Evolutionary conservation across 1,140 invertebrate genomes (phyloP).

Genomic region (Drosophila sulfurigaster): DNA sequence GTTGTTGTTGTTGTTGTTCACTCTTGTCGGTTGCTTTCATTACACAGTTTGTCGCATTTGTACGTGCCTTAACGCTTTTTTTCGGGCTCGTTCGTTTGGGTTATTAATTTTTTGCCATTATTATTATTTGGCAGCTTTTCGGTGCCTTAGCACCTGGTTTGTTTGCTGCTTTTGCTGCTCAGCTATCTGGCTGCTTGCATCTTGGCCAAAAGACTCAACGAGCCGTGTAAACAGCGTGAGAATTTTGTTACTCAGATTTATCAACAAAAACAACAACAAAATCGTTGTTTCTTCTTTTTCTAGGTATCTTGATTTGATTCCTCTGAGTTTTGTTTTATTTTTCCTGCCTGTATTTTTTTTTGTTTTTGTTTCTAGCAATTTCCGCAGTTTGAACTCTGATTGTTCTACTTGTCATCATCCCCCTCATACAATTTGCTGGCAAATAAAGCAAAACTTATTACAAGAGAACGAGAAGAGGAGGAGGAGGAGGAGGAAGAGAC

Average conservation of each 20-base stretch:
- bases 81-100: conserved; percentile 19
- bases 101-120: conserved; percentile 46
- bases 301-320: conserved; percentile 50
- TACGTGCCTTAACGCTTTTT: conserved; percentile 60
- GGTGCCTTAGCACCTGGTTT: conserved; percentile 52
- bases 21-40: conserved; percentile 44
- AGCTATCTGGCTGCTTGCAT: conserved; percentile 59
- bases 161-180: conserved; percentile 25
- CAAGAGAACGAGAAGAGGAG: conserved; percentile 2
- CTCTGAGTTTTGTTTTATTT: conserved; percentile 6
- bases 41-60: conserved; percentile 51
- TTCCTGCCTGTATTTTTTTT: conserved; percentile 5
- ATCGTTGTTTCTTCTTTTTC: conserved; percentile 5
- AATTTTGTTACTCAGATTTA: conserved; percentile 73
- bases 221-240: conserved; percentile 80
- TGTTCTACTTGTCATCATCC: conserved; percentile 70
- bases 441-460: conserved; percentile 65
- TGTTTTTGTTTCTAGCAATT: conserved; percentile 68
- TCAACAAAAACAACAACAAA: conserved; percentile 37
- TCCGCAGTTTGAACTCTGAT: conserved; percentile 76
- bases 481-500: not conserved
- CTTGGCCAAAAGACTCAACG: conserved; percentile 56
- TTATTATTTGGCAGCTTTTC: conserved; percentile 43
- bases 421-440: conserved; percentile 49
- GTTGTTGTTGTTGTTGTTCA: not conserved